Evolutionary conservation across 1,140 invertebrate species (phyloP), one percentile per base, ranked within the genome.

Genomic region (Wasmannia auropunctata): DNA sequence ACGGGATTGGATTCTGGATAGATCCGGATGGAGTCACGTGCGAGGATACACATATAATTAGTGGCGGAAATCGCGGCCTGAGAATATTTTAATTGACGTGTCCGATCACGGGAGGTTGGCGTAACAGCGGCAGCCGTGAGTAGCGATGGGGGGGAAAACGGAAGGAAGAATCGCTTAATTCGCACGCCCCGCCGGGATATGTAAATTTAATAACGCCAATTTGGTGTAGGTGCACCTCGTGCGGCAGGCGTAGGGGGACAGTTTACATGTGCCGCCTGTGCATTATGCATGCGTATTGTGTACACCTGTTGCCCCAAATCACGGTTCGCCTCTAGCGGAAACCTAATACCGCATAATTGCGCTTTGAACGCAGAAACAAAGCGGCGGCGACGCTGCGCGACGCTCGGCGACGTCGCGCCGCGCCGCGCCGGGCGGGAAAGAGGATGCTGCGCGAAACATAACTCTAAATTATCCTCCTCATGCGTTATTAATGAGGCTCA

Each of bases 281-380:
- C 90, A 91, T 91, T 89, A 89, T 89, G 90, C 85, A 92, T 92
- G 91, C 91, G 91, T 92, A 92, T 93, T 92, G 91, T 92, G 90
- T 90, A 90, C 92, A 93, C 91, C 92, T 93, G 92, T 93, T 93
- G 92, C 91, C 91, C 86, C 86, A 91, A 91, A 91, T 91, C 90
- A 91, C 81, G 90, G 86, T 90, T 88, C 90, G 86, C 88, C 90
- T 88, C 86, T 83, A 49, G 87, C 86, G 83, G 75, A 77, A 85
- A 91, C 85, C 90, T 91, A 91, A 91, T 91, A 87, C 90, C 86
- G 88, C 90, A 87, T 89, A 91, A 91, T 91, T 86, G 86, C 80
- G 90, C 87, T 91, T 91, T 90, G 85, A 87, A 77, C 86, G 86
- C 87, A 16, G n/a, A 88, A 90, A 88, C 89, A 88, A 83, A 83